Conservation (phyloP, 2,113 vertebrate genomes). For the Campylomormyrus tamandua region DNA sequence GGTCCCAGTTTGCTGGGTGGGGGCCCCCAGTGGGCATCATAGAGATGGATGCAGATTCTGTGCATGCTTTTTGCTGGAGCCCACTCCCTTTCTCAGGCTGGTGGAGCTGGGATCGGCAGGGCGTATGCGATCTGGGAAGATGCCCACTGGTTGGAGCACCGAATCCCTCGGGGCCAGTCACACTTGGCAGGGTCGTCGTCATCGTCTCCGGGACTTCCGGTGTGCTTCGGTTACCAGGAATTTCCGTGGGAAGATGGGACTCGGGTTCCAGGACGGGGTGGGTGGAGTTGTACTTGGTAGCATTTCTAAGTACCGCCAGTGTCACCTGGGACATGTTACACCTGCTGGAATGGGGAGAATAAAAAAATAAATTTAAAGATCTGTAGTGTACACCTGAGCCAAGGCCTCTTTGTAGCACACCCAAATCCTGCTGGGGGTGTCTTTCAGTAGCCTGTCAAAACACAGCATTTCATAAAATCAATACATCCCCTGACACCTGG, state of each 20-base stretch:
- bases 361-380: neutral
- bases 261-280: constrained; percentile 6
- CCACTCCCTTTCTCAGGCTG: neutral
- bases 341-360: constrained; percentile 36
- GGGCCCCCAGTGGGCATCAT: too few relatives aligned
- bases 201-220: neutral
- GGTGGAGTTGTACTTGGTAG: constrained; percentile 39
- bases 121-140: neutral
- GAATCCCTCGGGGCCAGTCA: neutral
- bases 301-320: constrained; percentile 47
- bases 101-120: neutral
- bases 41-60: neutral
- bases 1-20: neutral
- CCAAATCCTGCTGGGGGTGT: neutral
- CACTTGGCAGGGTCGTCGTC: neutral
- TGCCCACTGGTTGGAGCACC: neutral
- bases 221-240: neutral
- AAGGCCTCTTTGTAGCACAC: neutral
- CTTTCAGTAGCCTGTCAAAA: neutral
- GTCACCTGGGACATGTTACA: constrained; percentile 49
- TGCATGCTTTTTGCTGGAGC: neutral
- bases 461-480: neutral
- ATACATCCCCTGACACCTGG: neutral
- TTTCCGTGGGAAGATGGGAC: neutral
- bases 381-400: neutral